Conservation (phyloP, 2,797 vertebrate species). For the Clarias fuscus region DNA sequence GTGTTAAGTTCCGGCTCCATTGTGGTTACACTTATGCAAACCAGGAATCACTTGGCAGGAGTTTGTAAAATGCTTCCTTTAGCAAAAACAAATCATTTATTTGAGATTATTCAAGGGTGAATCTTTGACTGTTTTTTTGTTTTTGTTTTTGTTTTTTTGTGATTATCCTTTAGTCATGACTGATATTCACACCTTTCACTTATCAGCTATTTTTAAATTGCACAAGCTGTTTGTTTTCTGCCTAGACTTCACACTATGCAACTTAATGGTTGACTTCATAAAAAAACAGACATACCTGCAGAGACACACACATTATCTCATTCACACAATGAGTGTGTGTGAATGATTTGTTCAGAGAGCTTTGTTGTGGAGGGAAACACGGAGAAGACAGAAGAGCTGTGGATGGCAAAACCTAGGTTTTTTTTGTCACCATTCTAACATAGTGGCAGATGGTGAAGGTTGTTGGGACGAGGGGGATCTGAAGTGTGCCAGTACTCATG, state of each 20-base stretch:
- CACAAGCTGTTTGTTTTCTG: constrained; percentile 24
- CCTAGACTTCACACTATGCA: background rate
- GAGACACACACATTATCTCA: background rate
- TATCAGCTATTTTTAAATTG: constrained; percentile 12
- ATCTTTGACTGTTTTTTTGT: background rate
- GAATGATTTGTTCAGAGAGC: constrained; percentile 2
- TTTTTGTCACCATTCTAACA: constrained; percentile 46
- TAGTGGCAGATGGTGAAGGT: constrained; percentile 52
- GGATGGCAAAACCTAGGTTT: constrained; percentile 20
- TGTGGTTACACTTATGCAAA: background rate
- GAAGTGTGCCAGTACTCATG: constrained; percentile 49
- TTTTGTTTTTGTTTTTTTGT: background rate
- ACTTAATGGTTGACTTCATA: background rate
- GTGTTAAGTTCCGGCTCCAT: background rate
- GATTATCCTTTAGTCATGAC: background rate
- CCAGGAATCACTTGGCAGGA: background rate
- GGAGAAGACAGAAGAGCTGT: constrained; percentile 11
- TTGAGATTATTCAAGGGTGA: background rate
- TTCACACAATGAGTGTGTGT: constrained; percentile 22
- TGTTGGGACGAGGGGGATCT: constrained; percentile 43
- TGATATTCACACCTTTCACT: background rate
- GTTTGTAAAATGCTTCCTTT: background rate
- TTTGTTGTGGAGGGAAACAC: constrained; percentile 13
- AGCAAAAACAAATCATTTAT: background rate
- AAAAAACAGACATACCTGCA: background rate